phyloP scores from a whole-genome alignment of 2,797 vertebrate species.

The Heteromormyrus szaboi region DNA sequence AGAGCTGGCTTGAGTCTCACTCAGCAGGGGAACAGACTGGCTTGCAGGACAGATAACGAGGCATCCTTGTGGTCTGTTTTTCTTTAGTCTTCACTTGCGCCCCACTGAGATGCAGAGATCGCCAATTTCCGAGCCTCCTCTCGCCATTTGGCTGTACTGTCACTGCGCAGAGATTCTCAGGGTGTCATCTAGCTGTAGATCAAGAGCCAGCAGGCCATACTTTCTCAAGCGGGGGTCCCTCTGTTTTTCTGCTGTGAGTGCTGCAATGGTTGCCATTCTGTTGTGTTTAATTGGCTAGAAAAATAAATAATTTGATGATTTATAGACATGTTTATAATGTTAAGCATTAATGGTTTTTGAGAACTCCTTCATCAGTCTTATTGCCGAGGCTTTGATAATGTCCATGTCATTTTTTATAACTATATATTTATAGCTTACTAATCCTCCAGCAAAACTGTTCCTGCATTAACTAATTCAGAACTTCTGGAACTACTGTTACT shows the following conservation, averaged over 20 bases:
- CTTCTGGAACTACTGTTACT: background rate
- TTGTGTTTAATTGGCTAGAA: background rate
- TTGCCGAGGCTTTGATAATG: background rate
- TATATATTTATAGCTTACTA: background rate
- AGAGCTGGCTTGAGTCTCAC: background rate
- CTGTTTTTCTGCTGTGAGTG: background rate
- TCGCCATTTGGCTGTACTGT: slow-evolving; percentile 5
- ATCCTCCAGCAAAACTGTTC: background rate
- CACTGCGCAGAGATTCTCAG: background rate
- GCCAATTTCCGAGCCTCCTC: background rate
- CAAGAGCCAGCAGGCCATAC: background rate
- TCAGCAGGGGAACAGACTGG: background rate
- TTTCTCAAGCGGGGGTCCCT: background rate
- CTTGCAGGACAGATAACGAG: background rate
- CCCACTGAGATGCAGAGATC: background rate
- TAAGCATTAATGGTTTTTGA: background rate
- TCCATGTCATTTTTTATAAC: background rate
- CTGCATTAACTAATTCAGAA: background rate
- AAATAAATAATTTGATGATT: background rate
- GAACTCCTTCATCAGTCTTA: background rate
- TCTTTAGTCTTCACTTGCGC: background rate
- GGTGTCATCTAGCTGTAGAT: background rate
- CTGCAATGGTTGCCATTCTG: background rate
- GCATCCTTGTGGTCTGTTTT: background rate
- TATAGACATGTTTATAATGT: background rate